Evolutionary conservation across 2,888 invertebrate genomes (phyloP), one percentile per base, ranked within the genome.

Genomic region (Cremastobaeus sp.): DNA sequence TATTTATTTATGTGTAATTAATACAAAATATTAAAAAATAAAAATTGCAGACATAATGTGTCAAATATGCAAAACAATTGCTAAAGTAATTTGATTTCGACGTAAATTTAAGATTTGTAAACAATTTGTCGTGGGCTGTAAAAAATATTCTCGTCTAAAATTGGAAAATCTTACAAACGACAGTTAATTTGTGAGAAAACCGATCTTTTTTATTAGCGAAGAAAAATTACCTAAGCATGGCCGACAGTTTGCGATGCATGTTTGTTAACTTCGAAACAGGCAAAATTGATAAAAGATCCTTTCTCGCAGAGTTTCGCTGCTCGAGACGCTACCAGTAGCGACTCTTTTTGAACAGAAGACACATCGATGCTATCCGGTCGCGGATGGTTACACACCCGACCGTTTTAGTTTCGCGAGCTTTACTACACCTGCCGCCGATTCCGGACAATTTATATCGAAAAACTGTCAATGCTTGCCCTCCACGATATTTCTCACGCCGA

Each of bases 391-490:
- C 21, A 45, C n/a, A n/a, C 14, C 15, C 14, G 11, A 1, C 37
- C 37, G 64, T 11, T 50, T 62, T 54, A 55, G 45, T 64, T 64
- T 18, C 59, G 48, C 60, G 60, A 48, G 45, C 32, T 25, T 48
- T 35, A 69, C 70, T 70, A 70, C 69, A 9, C 52, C 34, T 65
- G 45, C 17, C 47, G 69, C 69, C 48, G 65, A 74, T 69, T 74
- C 65, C 39, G 17, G 69, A 54, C 69, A 65, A 65, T 74, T 74
- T 74, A 74, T 74, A 74, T 70, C 69, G 70, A 70, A 74, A 70
- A 70, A 70, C 60, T 70, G 70, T 70, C 74, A 74, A 68, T 74
- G 65, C 54, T 11, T 69, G 59, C 68, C 74, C 74, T 70, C 69
- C 74, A 59, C 65, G 48, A 52, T 74, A 62, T 69, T 55, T 74